Conservation (phyloP, 1,140 invertebrate species). For the Drosophila nebulosa region DNA sequence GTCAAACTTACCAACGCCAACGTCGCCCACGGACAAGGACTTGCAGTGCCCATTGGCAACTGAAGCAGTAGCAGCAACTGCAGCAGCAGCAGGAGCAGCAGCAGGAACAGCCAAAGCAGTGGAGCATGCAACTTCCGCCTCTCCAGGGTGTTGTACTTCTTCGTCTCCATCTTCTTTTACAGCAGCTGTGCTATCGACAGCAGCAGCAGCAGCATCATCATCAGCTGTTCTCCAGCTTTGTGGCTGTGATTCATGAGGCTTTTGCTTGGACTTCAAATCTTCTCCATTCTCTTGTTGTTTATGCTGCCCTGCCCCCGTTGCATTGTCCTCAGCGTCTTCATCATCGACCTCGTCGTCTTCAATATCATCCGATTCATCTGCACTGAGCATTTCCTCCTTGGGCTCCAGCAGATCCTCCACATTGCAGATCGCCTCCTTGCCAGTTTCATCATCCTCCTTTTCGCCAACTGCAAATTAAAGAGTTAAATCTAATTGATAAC, state of each 20-base stretch:
- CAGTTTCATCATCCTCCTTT: slow-evolving; percentile 61
- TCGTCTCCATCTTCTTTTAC: slow-evolving; percentile 48
- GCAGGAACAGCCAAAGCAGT: slow-evolving; percentile 20
- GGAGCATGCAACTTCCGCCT: slow-evolving; percentile 39
- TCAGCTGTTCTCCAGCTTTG: slow-evolving; percentile 58
- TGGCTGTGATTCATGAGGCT: slow-evolving; percentile 65
- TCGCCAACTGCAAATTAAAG: slow-evolving; percentile 61
- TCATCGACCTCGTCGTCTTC: slow-evolving; percentile 46
- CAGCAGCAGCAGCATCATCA: slow-evolving; percentile 32
- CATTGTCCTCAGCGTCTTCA: slow-evolving; percentile 14
- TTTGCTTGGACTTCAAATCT: background rate
- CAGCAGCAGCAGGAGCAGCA: background rate
- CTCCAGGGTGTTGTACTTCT: slow-evolving; percentile 74
- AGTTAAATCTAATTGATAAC: slow-evolving; percentile 42
- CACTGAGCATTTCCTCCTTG: slow-evolving; percentile 72
- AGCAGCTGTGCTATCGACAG: slow-evolving; percentile 9
- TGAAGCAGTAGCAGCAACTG: background rate
- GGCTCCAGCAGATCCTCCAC: slow-evolving; percentile 59
- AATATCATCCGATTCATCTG: slow-evolving; percentile 48
- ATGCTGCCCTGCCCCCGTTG: background rate
- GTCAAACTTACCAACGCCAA: slow-evolving; percentile 73
- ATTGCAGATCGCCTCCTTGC: slow-evolving; percentile 15
- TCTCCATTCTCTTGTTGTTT: background rate
- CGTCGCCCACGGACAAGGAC: slow-evolving; percentile 31
- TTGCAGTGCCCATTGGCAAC: slow-evolving; percentile 65